These are phyloP conservation scores for Ciconia nigra DNA, from an alignment of 2,797 vertebrate species.

Conservation along the genomic window DNA sequence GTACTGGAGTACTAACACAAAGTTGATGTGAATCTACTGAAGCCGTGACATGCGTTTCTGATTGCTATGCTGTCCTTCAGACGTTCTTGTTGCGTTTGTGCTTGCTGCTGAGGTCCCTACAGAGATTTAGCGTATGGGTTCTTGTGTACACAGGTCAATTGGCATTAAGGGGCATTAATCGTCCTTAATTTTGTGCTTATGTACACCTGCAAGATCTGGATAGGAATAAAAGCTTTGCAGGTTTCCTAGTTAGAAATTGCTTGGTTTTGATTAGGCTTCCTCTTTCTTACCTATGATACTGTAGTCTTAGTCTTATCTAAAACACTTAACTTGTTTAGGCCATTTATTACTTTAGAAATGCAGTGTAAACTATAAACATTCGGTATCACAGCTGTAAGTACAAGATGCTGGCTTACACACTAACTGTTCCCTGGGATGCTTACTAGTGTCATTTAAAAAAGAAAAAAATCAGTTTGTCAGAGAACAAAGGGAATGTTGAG, in stretches of 20 bases:
- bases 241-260: accelerated
- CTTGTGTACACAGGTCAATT: neutral
- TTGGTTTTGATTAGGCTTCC: neutral
- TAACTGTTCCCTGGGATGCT: neutral
- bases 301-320: neutral
- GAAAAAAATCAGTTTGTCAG: neutral
- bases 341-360: neutral
- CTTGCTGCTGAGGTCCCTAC: neutral
- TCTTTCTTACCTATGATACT: neutral
- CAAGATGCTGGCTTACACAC: neutral
- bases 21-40: neutral
- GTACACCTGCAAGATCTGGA: neutral
- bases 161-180: neutral
- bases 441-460: neutral
- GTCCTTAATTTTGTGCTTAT: neutral
- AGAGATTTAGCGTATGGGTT: neutral
- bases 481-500: neutral
- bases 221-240: neutral
- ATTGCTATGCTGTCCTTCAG: neutral
- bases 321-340: neutral
- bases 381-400: accelerated
- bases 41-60: accelerated
- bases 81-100: neutral
- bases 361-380: neutral
- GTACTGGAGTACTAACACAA: neutral